Evolutionary conservation across 2,113 vertebrate species (phyloP).

Genomic region (Ariopsis seemanni): DNA sequence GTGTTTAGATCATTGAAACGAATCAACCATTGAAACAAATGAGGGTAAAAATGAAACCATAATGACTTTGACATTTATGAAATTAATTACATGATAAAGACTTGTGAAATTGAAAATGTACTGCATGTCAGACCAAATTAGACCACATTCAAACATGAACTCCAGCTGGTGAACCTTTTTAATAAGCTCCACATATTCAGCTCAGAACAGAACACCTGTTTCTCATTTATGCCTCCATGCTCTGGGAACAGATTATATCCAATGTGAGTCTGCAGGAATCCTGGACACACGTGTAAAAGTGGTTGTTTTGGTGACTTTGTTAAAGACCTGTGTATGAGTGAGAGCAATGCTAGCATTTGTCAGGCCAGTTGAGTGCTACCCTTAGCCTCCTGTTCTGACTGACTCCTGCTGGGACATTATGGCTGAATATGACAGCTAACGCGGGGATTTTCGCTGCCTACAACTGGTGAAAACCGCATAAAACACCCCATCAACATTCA

Average conservation of each 20-base stretch:
- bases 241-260: constrained; percentile 51
- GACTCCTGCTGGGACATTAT: constrained; percentile 44
- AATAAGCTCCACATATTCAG: constrained; percentile 54
- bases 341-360: constrained; percentile 29
- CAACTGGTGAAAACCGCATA: neutral
- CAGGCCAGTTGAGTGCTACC: neutral
- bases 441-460: neutral
- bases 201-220: constrained; percentile 52
- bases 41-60: constrained; percentile 34
- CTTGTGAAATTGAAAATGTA: constrained; percentile 48
- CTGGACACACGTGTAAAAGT: constrained; percentile 37
- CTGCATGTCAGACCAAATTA: constrained; percentile 53
- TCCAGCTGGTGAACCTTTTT: constrained; percentile 57
- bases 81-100: constrained; percentile 50
- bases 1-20: constrained; percentile 33
- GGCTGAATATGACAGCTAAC: neutral
- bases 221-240: constrained; percentile 54
- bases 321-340: constrained; percentile 30
- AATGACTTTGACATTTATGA: constrained; percentile 47
- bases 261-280: constrained; percentile 37
- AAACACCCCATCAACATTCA: neutral
- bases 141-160: constrained; percentile 44
- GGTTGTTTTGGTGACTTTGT: constrained; percentile 44
- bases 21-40: constrained; percentile 41
- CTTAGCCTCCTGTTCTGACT: constrained; percentile 19